phyloP scores from a whole-genome alignment of 2,888 invertebrate species.

The Apodemia duryi region DNA sequence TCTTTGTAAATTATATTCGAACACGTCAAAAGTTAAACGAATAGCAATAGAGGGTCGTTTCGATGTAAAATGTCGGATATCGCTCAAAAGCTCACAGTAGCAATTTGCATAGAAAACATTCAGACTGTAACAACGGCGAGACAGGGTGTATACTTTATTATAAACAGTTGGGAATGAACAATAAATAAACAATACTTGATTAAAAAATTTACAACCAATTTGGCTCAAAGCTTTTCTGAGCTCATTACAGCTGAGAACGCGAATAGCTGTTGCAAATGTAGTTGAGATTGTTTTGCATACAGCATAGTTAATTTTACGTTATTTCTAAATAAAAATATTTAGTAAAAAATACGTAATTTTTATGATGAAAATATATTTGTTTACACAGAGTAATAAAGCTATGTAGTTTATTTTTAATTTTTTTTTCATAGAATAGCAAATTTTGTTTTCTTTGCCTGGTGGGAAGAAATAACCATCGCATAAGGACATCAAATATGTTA shows the following conservation, averaged over 20 bases:
- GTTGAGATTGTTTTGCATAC: neutral
- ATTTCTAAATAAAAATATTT: neutral
- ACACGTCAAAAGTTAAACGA: conserved; percentile 26
- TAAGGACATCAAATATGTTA: no score
- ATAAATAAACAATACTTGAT: conserved; percentile 53
- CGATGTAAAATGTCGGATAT: conserved; percentile 26
- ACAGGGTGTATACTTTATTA: conserved; percentile 32
- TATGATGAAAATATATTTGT: no score
- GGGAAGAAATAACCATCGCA: no score
- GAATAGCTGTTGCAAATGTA: neutral
- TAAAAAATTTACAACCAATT: conserved; percentile 38
- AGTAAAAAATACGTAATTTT: no score
- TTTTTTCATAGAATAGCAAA: no score
- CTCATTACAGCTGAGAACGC: neutral
- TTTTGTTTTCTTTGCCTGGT: no score
- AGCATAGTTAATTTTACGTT: neutral
- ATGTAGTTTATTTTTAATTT: no score
- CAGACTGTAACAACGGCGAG: conserved; percentile 49
- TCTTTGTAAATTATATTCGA: conserved; percentile 21
- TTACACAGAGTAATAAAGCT: no score
- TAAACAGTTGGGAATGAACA: conserved; percentile 36
- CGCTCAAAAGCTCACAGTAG: conserved; percentile 29
- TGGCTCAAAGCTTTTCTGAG: conserved; percentile 4
- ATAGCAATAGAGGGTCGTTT: conserved; percentile 25
- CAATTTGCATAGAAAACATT: conserved; percentile 60